Conservation (phyloP, 2,113 vertebrate species). For the Nycticorax nycticorax region DNA sequence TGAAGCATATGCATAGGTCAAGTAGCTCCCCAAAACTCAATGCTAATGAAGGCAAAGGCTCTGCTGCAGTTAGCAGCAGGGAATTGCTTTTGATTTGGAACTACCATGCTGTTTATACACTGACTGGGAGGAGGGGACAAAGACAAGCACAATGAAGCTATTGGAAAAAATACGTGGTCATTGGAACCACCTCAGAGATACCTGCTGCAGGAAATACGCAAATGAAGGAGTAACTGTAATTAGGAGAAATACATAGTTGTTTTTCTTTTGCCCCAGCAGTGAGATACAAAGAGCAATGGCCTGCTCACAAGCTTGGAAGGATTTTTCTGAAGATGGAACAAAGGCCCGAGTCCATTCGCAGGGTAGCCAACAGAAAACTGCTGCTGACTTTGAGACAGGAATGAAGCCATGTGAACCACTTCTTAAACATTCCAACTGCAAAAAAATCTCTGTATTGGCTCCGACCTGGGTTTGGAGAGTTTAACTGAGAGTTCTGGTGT, state of each 20-base stretch:
- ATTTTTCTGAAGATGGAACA: not conserved
- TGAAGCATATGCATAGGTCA: not conserved
- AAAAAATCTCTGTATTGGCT: not conserved
- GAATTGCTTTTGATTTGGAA: slow-evolving; percentile 24
- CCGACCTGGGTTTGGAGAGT: not conserved
- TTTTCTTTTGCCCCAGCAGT: not conserved
- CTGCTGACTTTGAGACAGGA: not conserved
- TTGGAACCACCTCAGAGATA: not conserved
- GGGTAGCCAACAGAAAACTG: not conserved
- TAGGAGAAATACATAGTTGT: not conserved
- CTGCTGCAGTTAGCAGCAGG: slow-evolving; percentile 1
- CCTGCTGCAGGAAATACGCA: not conserved
- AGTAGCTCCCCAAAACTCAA: slow-evolving; percentile 32
- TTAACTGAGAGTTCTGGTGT: not conserved
- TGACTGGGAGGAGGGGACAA: not conserved
- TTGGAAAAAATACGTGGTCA: not conserved
- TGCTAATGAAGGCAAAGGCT: not conserved
- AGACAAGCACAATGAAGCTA: not conserved
- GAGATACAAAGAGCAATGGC: not conserved
- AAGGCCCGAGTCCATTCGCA: not conserved
- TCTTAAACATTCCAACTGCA: not conserved
- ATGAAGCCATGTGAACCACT: not conserved
- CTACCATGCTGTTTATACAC: not conserved
- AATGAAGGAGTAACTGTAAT: not conserved
- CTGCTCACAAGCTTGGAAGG: not conserved